Evolutionary conservation across 2,797 vertebrate species (phyloP), one percentile per base, ranked within the genome.

Genomic region (Chelon labrosus): DNA sequence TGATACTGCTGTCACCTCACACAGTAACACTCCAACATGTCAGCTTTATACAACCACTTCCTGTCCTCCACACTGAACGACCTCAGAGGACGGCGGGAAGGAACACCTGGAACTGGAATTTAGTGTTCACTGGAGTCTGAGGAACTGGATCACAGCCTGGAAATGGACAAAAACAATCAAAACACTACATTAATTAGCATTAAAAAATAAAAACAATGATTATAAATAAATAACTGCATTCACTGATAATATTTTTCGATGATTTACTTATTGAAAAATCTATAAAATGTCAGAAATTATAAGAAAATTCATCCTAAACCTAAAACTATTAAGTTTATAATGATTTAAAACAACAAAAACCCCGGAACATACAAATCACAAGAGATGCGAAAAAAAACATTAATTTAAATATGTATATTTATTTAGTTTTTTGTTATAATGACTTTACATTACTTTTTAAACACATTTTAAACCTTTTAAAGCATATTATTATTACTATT

Each of bases 91-190:
- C 2, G 3, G 70, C 3, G 53, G 65, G 22, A 10, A 1, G 9
- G 16, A 82, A 89, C 67, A 61, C 9, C 0, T 10, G 86, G 87
- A 83, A 0, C 56, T 51, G 87, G 83, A 83, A 22, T 22, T 22
- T 22, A 22, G 22, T 22, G 22, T 1, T 22, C 0, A 60, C 52
- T 1, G 90, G 85, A 81, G 1, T n/a, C n/a, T n/a, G n/a, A n/a
- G n/a, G n/a, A n/a, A n/a, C 75, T 49, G 87, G 84, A 80, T 75
- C 57, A 1, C 3, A n/a, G 4, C 10, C 46, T 2, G 37, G 60
- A 22, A 38, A 0, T 4, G 52, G 39, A 65, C 10, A 31, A 0
- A 17, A 27, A 8, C 22, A 22, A 22, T 2, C 22, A 22, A 22
- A 2, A 22, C 1, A 22, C 2, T 22, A 22, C 22, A 22, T 22